phyloP scores from a whole-genome alignment of 2,113 vertebrate species.

The Cyprinodon brontotheroides region DNA sequence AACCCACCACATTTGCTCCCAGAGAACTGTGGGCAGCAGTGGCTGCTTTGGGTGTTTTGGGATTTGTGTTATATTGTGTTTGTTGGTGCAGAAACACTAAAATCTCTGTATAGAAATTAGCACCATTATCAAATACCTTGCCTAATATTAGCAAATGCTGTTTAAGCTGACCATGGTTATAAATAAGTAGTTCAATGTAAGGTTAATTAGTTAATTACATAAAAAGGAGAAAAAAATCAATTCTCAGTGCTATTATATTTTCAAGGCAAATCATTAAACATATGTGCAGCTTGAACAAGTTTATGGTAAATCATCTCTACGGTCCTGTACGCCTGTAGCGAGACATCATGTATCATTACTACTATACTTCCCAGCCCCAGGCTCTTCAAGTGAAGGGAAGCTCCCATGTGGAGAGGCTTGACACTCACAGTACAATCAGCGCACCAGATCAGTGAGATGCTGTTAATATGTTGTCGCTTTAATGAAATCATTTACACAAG shows the following conservation, averaged over 20 bases:
- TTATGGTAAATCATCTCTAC: not conserved
- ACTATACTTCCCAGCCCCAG: constrained; percentile 33
- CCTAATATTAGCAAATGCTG: constrained; percentile 6
- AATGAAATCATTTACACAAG: not conserved
- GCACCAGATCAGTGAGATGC: constrained; percentile 2
- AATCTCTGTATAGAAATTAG: not conserved
- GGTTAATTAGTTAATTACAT: not conserved
- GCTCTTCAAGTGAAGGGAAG: constrained; percentile 2
- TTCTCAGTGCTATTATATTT: not conserved
- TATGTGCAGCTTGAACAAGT: not conserved
- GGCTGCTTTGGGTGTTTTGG: not conserved
- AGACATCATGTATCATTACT: constrained; percentile 15
- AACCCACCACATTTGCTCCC: constrained; percentile 34
- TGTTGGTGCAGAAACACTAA: constrained; percentile 20
- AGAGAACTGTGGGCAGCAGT: not conserved
- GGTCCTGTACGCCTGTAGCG: constrained; percentile 26
- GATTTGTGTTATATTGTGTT: not conserved
- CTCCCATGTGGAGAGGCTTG: constrained; percentile 10
- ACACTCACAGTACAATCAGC: not conserved
- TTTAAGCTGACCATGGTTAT: constrained; percentile 13
- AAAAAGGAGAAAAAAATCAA: not conserved
- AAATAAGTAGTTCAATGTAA: not conserved
- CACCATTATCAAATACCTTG: not conserved
- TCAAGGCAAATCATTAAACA: not conserved
- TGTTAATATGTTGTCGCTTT: not conserved